These are phyloP conservation scores for Malurus splendens DNA, from an alignment of 2,797 vertebrate species.

Conservation along the genomic window DNA sequence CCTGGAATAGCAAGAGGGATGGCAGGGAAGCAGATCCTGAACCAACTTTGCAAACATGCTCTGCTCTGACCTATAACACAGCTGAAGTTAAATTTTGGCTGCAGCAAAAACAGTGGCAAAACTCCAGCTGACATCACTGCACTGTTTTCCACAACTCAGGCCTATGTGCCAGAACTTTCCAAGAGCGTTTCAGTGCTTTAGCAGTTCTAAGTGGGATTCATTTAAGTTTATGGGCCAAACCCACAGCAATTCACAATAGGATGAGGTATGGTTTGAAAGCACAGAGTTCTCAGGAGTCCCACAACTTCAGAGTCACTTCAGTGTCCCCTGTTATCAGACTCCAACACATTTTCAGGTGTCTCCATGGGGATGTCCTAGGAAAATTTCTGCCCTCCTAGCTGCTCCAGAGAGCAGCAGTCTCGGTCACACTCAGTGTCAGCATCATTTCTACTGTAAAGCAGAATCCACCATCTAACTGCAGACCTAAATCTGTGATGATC, in stretches of 20 bases:
- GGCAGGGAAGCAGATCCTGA: slow-evolving; percentile 7
- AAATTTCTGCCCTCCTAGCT: neutral
- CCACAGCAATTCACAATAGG: neutral
- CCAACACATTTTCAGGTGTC: neutral
- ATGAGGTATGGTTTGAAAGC: neutral
- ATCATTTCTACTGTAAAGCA: neutral
- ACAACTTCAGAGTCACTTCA: neutral
- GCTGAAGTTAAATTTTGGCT: slow-evolving; percentile 25
- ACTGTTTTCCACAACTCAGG: neutral
- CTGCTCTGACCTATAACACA: slow-evolving; percentile 24
- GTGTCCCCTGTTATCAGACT: neutral
- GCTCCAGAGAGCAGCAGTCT: neutral
- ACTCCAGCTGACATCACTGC: slow-evolving; percentile 36
- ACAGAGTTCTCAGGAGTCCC: neutral
- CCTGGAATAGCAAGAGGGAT: slow-evolving; percentile 1
- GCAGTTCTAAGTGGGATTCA: neutral
- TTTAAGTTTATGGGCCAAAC: neutral
- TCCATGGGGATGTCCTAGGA: fast-evolving
- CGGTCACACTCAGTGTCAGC: neutral
- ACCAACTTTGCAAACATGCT: slow-evolving; percentile 19
- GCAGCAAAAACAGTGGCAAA: neutral
- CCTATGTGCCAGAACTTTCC: neutral
- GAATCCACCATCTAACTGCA: neutral
- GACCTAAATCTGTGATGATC: neutral
- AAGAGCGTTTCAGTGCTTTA: neutral